phyloP scores from a whole-genome alignment of 2,113 vertebrate genomes.

The Cyphomyrus discorhynchus region DNA sequence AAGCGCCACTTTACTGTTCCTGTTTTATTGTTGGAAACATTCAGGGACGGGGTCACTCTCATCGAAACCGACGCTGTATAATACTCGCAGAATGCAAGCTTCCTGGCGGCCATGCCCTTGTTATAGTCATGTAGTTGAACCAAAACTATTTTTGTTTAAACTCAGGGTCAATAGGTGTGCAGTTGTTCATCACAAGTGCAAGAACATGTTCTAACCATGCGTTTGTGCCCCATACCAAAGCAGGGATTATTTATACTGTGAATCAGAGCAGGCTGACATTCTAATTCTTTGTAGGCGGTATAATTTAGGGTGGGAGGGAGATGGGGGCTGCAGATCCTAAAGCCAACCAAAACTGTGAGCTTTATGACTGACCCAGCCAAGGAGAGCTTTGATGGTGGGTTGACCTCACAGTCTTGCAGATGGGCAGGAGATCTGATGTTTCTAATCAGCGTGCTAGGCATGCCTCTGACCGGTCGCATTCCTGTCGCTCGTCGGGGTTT shows the following conservation, averaged over 20 bases:
- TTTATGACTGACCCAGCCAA: neutral
- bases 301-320: neutral
- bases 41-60: neutral
- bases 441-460: neutral
- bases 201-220: neutral
- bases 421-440: neutral
- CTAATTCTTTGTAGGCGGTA: neutral
- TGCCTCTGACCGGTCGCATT: neutral
- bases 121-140: neutral
- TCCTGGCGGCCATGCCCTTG: neutral
- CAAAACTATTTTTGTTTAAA: neutral
- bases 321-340: neutral
- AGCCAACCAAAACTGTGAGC: neutral
- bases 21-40: neutral
- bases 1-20: constrained; percentile 25
- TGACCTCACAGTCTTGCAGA: constrained; percentile 13
- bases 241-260: neutral
- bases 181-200: neutral
- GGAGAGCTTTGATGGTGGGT: neutral
- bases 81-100: neutral
- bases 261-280: neutral
- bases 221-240: neutral
- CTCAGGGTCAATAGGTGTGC: neutral
- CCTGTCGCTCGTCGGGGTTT: neutral
- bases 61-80: neutral